Base-by-base conservation (phyloP, 2,888 invertebrate genomes). In the Gymnosoma rotundatum region DNA sequence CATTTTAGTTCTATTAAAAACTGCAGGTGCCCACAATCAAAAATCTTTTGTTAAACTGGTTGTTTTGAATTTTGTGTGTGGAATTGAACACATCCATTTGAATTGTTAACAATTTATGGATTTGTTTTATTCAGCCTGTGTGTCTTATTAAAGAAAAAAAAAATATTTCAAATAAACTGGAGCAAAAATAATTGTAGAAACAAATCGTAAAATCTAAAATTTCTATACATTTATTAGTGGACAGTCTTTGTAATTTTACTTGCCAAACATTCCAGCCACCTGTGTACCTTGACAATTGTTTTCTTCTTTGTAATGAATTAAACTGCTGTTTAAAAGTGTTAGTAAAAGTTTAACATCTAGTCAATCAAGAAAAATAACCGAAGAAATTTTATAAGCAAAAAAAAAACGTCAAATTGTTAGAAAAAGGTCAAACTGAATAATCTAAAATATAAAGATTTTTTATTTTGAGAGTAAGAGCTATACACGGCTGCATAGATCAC, bases 11-110 rank as follows among this genome's bases (percentile, higher is more conserved):
- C 32, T 32, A 56, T 50, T 48, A 12, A 42, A 42, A 42, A 42
- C 42, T 52, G 78, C 78, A 83, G 83, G 74, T 83, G 78, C 74
- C 76, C 69, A 75, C 75, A 56, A 75, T 58, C 60, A 82, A 70
- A 61, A 69, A 54, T 32, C 16, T 69, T 78, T 60, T 25, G 25
- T 52, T 42, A 0, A 61, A 58, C 42, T 52, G 54, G 20, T 52
- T 78, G 52, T 42, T n/a, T n/a, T 7, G 6, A 16, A 1, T 38
- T n/a, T 42, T 50, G 14, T 52, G 10, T 52, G 21, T 60, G 25
- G 21, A 36, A 64, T 56, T 42, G 14, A 21, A 20, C 16, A 21
- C 56, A 64, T 61, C 38, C 58, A 60, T 66, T 64, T 36, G 67
- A 16, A 32, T 18, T 78, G n/a, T 12, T 32, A 32, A 50, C 50